A percentile compares a stretch with the other conserved stretches of the same genome.
Evolutionary conservation across 2,113 vertebrate species (phyloP).

Genomic region (Brachirus orientalis): DNA sequence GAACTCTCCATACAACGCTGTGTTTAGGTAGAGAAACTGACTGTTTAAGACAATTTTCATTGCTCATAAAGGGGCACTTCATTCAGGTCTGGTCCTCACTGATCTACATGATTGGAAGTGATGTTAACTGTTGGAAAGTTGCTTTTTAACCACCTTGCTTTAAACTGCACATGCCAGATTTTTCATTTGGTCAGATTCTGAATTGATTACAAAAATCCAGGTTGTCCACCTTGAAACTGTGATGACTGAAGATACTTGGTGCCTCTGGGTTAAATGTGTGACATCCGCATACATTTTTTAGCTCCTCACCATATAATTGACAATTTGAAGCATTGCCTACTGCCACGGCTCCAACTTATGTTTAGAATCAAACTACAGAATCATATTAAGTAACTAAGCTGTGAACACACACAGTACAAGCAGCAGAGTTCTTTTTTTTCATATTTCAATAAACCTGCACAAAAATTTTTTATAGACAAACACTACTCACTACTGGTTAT

Average conservation of each 20-base stretch:
- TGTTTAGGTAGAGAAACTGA: slow-evolving; percentile 31
- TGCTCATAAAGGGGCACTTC: slow-evolving; percentile 30
- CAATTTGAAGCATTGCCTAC: too few relatives aligned
- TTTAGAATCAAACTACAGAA: too few relatives aligned
- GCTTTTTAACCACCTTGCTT: slow-evolving; percentile 30
- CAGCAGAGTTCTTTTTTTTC: too few relatives aligned
- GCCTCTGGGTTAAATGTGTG: not conserved
- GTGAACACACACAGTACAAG: too few relatives aligned
- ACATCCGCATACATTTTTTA: not conserved
- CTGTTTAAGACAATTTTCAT: slow-evolving; percentile 29
- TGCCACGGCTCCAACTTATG: too few relatives aligned
- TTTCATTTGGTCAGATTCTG: not conserved
- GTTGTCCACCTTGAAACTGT: not conserved
- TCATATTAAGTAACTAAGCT: too few relatives aligned
- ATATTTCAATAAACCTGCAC: too few relatives aligned
- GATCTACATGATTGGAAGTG: slow-evolving; percentile 26
- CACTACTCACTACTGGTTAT: too few relatives aligned
- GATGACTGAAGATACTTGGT: not conserved
- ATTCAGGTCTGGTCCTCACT: slow-evolving; percentile 52
- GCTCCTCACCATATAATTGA: not conserved
- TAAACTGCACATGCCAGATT: slow-evolving; percentile 19
- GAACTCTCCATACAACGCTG: slow-evolving; percentile 25
- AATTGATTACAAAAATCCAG: not conserved
- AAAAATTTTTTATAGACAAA: too few relatives aligned
- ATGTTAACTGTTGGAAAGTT: slow-evolving; percentile 42